Evolutionary conservation across 2,888 invertebrate species (phyloP).

Genomic region (Listrodromus nycthemerus): DNA sequence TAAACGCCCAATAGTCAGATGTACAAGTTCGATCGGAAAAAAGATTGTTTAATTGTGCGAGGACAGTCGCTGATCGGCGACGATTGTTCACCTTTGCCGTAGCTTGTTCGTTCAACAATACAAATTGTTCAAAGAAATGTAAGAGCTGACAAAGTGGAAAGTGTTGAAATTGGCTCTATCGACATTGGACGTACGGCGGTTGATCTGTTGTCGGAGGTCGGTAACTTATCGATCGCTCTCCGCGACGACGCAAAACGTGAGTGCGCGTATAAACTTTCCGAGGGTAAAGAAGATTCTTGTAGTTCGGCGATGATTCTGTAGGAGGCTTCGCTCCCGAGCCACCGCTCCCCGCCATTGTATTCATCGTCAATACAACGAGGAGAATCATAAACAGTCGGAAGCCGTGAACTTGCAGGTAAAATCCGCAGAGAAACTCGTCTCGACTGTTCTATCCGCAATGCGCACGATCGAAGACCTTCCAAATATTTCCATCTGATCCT

Average conservation of each 20-base stretch:
- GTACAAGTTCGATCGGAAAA: background rate
- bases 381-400: background rate
- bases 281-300: background rate
- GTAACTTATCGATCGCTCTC: background rate
- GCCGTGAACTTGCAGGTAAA: background rate
- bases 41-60: background rate
- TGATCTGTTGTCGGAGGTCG: background rate
- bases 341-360: background rate
- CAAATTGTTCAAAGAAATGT: background rate
- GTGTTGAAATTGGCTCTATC: background rate
- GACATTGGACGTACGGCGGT: background rate
- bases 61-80: conserved; percentile 23
- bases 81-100: background rate
- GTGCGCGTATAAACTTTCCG: background rate
- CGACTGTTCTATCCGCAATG: background rate
- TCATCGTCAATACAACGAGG: conserved; percentile 6
- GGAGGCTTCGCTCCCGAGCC: background rate
- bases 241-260: background rate
- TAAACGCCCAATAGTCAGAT: background rate
- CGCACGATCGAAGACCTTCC: background rate
- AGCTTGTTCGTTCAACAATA: background rate
- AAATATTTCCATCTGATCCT: background rate
- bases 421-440: background rate
- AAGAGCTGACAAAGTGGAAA: background rate
- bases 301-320: background rate